Conservation (phyloP, 1,140 invertebrate species). For the Heliconius himera region DNA sequence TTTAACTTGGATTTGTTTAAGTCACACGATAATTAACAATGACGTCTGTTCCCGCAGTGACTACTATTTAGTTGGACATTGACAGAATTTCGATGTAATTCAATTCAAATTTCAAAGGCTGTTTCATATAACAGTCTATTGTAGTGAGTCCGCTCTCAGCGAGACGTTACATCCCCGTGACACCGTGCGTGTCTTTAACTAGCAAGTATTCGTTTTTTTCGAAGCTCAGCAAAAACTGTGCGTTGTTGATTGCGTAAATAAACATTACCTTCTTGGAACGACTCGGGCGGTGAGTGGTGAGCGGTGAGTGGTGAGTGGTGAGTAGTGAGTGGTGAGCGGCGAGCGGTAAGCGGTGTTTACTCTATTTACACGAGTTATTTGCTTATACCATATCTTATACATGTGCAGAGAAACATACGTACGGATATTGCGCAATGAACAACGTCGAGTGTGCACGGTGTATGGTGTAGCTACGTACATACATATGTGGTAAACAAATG, state of each 20-base stretch:
- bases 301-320: background rate
- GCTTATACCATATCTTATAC: background rate
- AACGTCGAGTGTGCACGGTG: background rate
- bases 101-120: too few species aligned
- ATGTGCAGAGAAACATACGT: background rate
- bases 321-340: background rate
- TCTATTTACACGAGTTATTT: background rate
- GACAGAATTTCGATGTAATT: too few species aligned
- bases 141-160: background rate
- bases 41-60: background rate
- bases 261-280: constrained; percentile 2
- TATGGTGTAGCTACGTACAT: too few species aligned
- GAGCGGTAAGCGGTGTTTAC: background rate
- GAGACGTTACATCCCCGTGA: background rate
- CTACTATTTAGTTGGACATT: background rate
- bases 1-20: too few species aligned
- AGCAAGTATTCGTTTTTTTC: constrained; percentile 18
- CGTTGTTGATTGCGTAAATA: constrained; percentile 13
- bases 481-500: background rate
- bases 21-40: background rate
- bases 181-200: background rate
- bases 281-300: background rate
- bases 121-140: background rate
- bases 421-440: background rate
- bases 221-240: constrained; percentile 19